Evolutionary conservation across 2,113 vertebrate species (phyloP), one percentile per base, ranked within the genome.

Genomic region (Rattus rattus): DNA sequence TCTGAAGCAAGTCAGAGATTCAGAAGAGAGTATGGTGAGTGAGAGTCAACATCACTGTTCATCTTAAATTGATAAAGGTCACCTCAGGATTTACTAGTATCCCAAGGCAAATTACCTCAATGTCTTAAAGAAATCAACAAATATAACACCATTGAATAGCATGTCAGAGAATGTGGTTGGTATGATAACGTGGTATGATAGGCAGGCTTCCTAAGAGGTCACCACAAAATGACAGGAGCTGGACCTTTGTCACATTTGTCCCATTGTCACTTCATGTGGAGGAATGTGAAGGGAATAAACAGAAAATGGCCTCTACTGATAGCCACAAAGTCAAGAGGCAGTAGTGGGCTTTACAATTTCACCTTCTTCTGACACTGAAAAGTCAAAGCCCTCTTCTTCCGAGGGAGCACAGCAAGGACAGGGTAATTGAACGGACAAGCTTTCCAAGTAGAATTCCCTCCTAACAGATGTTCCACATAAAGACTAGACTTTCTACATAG

Each of bases 1-100:
- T 96, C 86, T 73, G 80, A 91, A 76, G n/a, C 52, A 88, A 94
- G 54, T 59, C 63, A 95, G 75, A 84, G 89, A 70, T 88, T 76
- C 8, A 77, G 47, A 77, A 77, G 81, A 49, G 10, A 2, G 2
- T 95, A 83, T 67, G 52, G 36, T 36, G 19, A 8, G 11, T 70
- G 69, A 69, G 20, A 88, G 4, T 30, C 28, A 56, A 61, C 59
- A 36, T 61, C 36, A 70, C 33, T 30, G 86, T 90, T 85, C 49
- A 89, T 61, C 92, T 85, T 94, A 76, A 87, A 49, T 65, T 52
- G 10, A 36, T 92, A 52, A 63, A 65, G 14, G 61, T 88, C 77
- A 86, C 28, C 91, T 95, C 47, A 75, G 39, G 86, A 67, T 94
- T 91, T 75, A 70, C 30, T 95, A 1, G 5, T 63, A 9, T 91